phyloP scores from a whole-genome alignment of 64 coral and sea anemone species.

The Trachythela sp. region DNA sequence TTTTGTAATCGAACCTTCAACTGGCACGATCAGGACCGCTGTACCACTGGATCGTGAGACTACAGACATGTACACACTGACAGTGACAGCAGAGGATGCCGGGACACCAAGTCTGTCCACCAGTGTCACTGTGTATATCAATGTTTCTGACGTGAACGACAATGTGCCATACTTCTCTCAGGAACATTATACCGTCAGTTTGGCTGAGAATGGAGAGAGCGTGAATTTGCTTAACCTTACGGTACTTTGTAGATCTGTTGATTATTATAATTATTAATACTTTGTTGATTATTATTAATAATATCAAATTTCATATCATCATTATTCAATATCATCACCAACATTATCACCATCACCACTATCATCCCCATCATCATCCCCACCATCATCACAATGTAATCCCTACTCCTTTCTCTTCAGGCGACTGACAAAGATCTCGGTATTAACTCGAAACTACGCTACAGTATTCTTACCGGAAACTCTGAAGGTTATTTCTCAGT shows the following conservation, averaged over 20 bases:
- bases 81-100: slow-evolving; percentile 71
- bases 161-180: slow-evolving; percentile 70
- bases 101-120: slow-evolving; percentile 49
- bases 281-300: no score
- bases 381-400: no score
- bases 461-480: slow-evolving; percentile 71
- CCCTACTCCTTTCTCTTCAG: not conserved
- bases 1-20: not conserved
- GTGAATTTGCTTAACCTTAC: slow-evolving; percentile 44
- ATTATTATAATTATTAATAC: not conserved
- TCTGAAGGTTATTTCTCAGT: slow-evolving; percentile 56
- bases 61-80: not conserved
- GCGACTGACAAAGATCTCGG: slow-evolving; percentile 77
- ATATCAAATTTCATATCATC: no score
- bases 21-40: not conserved
- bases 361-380: no score
- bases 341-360: no score
- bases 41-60: not conserved
- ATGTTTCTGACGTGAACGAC: slow-evolving; percentile 90
- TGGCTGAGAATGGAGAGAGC: slow-evolving; percentile 62
- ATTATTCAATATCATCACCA: no score
- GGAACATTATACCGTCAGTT: slow-evolving; percentile 56
- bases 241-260: not conserved
- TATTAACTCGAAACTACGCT: slow-evolving; percentile 67
- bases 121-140: slow-evolving; percentile 56